These are phyloP conservation scores for Alexandromys fortis DNA, from an alignment of 2,113 vertebrate genomes.

Conservation along the genomic window DNA sequence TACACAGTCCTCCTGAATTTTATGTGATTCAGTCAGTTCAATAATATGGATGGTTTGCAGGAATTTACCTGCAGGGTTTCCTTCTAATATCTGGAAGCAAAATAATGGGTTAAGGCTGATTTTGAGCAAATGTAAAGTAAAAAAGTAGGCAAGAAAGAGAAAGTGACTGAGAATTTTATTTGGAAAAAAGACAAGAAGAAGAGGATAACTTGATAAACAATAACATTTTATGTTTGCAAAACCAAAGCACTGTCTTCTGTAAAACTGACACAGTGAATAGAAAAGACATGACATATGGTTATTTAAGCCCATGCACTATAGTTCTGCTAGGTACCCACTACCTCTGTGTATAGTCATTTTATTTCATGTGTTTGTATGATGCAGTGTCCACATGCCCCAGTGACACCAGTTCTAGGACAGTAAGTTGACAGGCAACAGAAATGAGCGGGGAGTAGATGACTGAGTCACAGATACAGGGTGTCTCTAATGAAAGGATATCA, in stretches of 20 bases:
- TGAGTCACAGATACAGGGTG: neutral
- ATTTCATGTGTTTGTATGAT: neutral
- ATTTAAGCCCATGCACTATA: too few species aligned
- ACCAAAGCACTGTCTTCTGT: neutral
- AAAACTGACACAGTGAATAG: neutral
- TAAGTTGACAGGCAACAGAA: neutral
- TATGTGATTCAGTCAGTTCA: neutral
- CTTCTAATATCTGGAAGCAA: neutral
- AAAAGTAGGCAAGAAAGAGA: neutral
- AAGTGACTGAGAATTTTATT: neutral
- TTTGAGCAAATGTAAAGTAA: slow-evolving; percentile 28
- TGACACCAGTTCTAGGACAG: neutral
- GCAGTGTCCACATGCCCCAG: neutral
- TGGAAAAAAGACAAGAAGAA: neutral
- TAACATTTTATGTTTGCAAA: too few species aligned
- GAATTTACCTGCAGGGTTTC: neutral
- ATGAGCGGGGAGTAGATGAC: too few species aligned
- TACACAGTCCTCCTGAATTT: neutral
- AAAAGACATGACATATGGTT: neutral
- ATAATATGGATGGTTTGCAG: neutral
- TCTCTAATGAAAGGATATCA: neutral
- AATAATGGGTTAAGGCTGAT: neutral
- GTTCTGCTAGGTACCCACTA: too few species aligned
- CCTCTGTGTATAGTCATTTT: neutral
- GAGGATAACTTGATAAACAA: neutral